These are phyloP conservation scores for Bradypodion ventrale DNA, from an alignment of 2,797 vertebrate species.

Conservation along the genomic window DNA sequence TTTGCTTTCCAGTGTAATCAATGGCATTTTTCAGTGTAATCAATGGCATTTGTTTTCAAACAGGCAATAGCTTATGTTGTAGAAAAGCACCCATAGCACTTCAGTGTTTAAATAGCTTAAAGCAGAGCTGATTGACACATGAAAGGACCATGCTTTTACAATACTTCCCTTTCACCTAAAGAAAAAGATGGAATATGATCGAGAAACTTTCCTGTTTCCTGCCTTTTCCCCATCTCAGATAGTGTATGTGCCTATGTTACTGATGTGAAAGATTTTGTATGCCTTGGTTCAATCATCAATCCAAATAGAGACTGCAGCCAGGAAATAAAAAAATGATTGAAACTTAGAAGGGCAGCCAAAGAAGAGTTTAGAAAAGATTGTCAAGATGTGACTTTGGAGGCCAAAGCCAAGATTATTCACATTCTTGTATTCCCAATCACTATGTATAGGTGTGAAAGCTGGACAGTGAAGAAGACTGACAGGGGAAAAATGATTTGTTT, in stretches of 20 bases:
- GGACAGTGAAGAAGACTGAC: no score
- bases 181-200: not conserved
- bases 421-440: no score
- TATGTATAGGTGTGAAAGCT: no score
- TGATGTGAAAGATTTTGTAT: not conserved
- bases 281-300: no score
- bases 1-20: not conserved
- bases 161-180: not conserved
- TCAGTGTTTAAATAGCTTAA: not conserved
- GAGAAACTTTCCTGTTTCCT: not conserved
- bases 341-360: no score
- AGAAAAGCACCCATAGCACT: not conserved
- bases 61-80: not conserved
- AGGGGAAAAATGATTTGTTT: no score
- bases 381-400: no score
- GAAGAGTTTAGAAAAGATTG: no score
- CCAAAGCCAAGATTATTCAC: no score
- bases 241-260: not conserved
- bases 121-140: not conserved
- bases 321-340: no score
- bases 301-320: no score
- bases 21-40: not conserved
- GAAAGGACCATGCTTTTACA: not conserved
- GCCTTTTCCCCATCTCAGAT: not conserved
- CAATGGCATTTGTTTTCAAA: not conserved